Evolutionary conservation across 1,140 invertebrate genomes (phyloP).

Genomic region (Aphaenogaster rudis): DNA sequence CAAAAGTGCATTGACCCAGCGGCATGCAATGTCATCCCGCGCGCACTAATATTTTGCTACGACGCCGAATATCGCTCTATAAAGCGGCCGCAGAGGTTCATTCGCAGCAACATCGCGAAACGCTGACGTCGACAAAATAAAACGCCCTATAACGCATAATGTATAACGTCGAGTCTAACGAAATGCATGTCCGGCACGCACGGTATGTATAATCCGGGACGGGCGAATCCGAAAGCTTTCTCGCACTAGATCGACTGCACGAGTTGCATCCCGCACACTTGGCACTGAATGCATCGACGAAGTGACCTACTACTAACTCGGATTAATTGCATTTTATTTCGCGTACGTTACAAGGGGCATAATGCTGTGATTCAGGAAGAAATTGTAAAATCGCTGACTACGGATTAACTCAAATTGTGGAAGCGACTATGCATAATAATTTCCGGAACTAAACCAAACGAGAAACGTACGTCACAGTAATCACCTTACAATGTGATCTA

Average conservation of each 20-base stretch:
- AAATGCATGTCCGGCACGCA: background rate
- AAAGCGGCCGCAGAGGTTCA: constrained; percentile 54
- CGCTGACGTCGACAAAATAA: constrained; percentile 35
- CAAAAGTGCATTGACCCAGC: constrained; percentile 73
- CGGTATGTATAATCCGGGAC: constrained; percentile 5
- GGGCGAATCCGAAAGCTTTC: constrained; percentile 15
- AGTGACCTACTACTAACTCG: background rate
- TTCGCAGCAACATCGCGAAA: constrained; percentile 40
- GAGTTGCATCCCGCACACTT: background rate
- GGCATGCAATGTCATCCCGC: constrained; percentile 55
- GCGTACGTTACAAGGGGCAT: background rate
- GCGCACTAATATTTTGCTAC: constrained; percentile 66
- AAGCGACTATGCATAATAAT: constrained; percentile 15
- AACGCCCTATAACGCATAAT: constrained; percentile 8
- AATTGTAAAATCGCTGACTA: background rate
- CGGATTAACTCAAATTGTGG: background rate
- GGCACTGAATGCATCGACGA: background rate
- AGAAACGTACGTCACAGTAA: background rate
- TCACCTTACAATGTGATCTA: background rate
- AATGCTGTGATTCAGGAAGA: background rate
- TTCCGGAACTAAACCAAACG: background rate
- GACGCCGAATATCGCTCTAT: constrained; percentile 35
- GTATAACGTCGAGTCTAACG: background rate
- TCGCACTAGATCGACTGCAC: constrained; percentile 3
- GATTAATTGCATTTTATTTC: constrained; percentile 35